Percentiles rank a stretch among this genome's conserved stretches.
These are phyloP conservation scores for Brachionichthys hirsutus DNA, from an alignment of 2,113 vertebrate genomes.

Conservation along the genomic window DNA sequence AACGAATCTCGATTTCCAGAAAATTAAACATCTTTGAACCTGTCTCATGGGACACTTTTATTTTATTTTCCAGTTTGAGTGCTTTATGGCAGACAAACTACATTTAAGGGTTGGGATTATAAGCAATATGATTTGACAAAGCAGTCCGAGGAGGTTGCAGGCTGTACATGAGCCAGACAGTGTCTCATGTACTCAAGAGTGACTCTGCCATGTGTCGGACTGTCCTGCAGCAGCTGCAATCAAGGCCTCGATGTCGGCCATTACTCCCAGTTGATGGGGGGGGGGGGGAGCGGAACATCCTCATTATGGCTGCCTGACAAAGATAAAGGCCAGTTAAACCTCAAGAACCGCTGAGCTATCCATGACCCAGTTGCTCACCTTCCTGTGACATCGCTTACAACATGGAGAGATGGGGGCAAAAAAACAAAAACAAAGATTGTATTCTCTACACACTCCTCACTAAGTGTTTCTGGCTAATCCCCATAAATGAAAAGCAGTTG, in stretches of 20 bases:
- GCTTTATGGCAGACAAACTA: neutral
- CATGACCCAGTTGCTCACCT: slow-evolving; percentile 41
- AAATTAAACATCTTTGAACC: neutral
- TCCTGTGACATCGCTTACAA: slow-evolving; percentile 35
- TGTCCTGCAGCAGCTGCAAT: slow-evolving; percentile 55
- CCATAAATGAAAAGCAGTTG: slow-evolving; percentile 49
- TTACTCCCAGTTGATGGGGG: slow-evolving; percentile 56
- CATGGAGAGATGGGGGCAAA: neutral
- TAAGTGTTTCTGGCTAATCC: slow-evolving; percentile 23
- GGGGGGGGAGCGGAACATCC: slow-evolving; percentile 46
- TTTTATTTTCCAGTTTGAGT: neutral
- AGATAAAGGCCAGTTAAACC: slow-evolving; percentile 55
- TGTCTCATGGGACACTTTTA: neutral
- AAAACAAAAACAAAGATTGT: slow-evolving; percentile 44
- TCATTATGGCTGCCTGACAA: slow-evolving; percentile 51
- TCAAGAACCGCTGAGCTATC: slow-evolving; percentile 42
- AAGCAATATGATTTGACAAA: slow-evolving; percentile 26
- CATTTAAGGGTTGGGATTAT: slow-evolving; percentile 7
- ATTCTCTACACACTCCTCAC: slow-evolving; percentile 11
- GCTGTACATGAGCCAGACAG: slow-evolving; percentile 33
- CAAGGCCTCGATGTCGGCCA: slow-evolving; percentile 54
- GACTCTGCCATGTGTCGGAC: slow-evolving; percentile 31
- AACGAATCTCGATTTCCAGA: neutral
- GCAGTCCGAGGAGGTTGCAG: slow-evolving; percentile 19
- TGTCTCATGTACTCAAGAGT: slow-evolving; percentile 43